A percentile compares a stretch with the other conserved stretches of the same genome.
Evolutionary conservation across 2,797 vertebrate species (phyloP).

Genomic region (Poeciliopsis presidionis): DNA sequence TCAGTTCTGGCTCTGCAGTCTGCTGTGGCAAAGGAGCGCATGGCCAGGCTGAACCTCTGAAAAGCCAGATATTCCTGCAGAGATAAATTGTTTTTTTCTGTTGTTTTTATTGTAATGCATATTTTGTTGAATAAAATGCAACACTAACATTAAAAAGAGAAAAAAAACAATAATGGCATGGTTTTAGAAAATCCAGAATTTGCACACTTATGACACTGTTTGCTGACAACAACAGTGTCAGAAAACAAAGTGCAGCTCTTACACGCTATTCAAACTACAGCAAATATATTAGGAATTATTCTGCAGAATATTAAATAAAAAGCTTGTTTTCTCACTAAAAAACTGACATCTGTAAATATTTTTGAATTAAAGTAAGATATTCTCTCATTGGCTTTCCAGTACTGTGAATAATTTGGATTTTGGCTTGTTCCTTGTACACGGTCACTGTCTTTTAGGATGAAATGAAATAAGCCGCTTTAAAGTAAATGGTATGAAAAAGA

Average conservation of each 20-base stretch:
- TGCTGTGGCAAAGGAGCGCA: constrained; percentile 66
- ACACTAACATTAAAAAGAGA: background rate
- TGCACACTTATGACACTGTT: constrained; percentile 17
- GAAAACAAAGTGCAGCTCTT: background rate
- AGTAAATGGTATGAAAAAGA: background rate
- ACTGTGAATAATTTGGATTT: background rate
- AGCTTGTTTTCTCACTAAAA: background rate
- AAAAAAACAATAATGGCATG: background rate
- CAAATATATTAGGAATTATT: background rate
- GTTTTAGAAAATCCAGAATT: constrained; percentile 24
- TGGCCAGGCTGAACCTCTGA: constrained; percentile 50
- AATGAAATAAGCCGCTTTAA: background rate
- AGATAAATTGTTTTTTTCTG: background rate
- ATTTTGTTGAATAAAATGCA: constrained; percentile 47
- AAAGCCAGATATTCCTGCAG: background rate
- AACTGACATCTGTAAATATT: background rate
- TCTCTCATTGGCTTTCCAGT: background rate
- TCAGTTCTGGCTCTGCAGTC: constrained; percentile 59
- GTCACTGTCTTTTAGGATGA: background rate
- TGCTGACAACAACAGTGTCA: background rate
- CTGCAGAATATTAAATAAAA: background rate
- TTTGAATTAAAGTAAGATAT: background rate
- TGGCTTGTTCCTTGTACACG: background rate
- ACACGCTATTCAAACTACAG: background rate
- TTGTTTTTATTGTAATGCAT: constrained; percentile 25